phyloP scores from a whole-genome alignment of 2,888 invertebrate species.

The Polia nebulosa region DNA sequence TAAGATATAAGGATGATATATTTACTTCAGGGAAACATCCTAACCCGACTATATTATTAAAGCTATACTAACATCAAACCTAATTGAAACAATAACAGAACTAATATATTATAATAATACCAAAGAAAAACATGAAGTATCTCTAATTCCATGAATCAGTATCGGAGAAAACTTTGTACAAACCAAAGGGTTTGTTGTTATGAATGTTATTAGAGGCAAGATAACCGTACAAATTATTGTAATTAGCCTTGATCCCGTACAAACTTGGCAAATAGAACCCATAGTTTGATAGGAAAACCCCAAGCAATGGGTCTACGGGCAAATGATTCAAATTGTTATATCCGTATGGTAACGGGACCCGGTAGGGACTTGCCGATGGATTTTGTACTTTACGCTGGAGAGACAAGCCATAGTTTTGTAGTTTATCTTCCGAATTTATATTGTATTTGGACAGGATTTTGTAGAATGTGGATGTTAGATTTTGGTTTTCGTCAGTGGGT shows the following conservation, averaged over 20 bases:
- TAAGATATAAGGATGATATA: too few relatives aligned
- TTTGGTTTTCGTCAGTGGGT: conserved; percentile 52
- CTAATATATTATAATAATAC: background rate
- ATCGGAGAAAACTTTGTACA: conserved; percentile 90
- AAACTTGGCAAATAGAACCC: conserved; percentile 90
- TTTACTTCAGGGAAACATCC: background rate
- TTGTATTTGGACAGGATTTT: conserved; percentile 81
- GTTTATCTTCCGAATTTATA: conserved; percentile 75
- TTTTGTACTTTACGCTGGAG: conserved; percentile 65
- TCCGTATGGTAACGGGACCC: conserved; percentile 70
- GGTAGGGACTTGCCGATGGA: conserved; percentile 55
- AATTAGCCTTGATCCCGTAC: conserved; percentile 79
- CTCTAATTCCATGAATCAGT: conserved; percentile 77
- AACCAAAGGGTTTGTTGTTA: conserved; percentile 92
- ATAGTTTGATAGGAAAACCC: conserved; percentile 92
- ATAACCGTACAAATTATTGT: conserved; percentile 91
- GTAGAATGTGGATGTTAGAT: conserved; percentile 67
- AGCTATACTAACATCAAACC: conserved; percentile 1
- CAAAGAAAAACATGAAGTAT: conserved; percentile 51
- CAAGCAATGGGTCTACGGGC: conserved; percentile 91
- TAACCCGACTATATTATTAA: background rate
- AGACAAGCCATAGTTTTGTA: conserved; percentile 81
- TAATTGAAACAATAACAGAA: conserved; percentile 12
- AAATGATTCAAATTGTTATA: conserved; percentile 91
- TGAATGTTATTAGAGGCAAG: conserved; percentile 92